A percentile compares a stretch with the other conserved stretches of the same genome.
These are phyloP conservation scores for Linepithema humile DNA, from an alignment of 1,140 invertebrate genomes.

Conservation along the genomic window DNA sequence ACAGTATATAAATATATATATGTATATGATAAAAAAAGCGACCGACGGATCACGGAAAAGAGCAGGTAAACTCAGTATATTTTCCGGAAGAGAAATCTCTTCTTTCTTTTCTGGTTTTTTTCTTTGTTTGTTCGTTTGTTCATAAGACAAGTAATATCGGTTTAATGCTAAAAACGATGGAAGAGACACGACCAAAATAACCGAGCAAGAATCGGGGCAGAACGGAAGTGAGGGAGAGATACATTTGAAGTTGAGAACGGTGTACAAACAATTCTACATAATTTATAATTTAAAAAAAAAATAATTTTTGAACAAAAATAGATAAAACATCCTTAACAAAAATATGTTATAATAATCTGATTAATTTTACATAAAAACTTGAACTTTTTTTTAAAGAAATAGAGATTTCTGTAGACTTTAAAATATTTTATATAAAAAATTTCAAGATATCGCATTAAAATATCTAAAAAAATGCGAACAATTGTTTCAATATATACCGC, in stretches of 20 bases:
- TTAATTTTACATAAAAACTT: background rate
- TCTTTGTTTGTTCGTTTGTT: conserved; percentile 52
- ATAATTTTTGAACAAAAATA: background rate
- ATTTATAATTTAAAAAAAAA: background rate
- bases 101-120: conserved; percentile 41
- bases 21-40: conserved; percentile 62
- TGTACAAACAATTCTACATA: background rate
- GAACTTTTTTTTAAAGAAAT: no score
- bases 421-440: background rate
- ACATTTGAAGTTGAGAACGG: background rate
- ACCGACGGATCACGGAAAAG: conserved; percentile 23
- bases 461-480: no score
- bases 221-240: background rate
- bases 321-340: background rate
- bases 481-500: background rate
- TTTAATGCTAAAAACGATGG: conserved; percentile 47
- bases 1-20: conserved; percentile 70
- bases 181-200: background rate
- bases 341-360: background rate
- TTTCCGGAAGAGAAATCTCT: conserved; percentile 41
- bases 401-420: background rate
- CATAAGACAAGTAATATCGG: conserved; percentile 37
- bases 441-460: background rate
- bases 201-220: background rate
- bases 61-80: conserved; percentile 43